Evolutionary conservation across 2,797 vertebrate species (phyloP).

Genomic region (Epinephelus malabaricus): DNA sequence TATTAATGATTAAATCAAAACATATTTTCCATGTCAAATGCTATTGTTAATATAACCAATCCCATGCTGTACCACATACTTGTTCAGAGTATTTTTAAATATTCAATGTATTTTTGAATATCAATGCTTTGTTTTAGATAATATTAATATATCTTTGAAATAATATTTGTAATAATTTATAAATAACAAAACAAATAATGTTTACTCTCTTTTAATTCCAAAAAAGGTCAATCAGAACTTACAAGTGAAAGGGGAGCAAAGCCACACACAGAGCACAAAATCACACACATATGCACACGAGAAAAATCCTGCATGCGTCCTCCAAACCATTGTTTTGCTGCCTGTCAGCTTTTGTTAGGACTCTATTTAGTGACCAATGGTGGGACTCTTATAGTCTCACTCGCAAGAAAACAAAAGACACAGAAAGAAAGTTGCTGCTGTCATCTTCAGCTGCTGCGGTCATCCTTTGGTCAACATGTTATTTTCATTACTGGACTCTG

Average conservation of each 20-base stretch:
- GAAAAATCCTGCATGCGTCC: slow-evolving; percentile 23
- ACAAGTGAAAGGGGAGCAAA: not conserved
- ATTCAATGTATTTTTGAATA: no score
- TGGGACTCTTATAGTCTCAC: slow-evolving; percentile 66
- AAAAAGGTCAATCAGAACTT: no score
- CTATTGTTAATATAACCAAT: no score
- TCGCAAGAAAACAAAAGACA: slow-evolving; percentile 53
- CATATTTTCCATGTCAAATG: no score
- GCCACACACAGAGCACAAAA: slow-evolving; percentile 1
- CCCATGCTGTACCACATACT: no score
- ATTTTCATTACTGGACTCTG: slow-evolving; percentile 88
- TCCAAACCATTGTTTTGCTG: slow-evolving; percentile 65
- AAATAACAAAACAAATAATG: no score
- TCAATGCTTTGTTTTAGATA: no score
- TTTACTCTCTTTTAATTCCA: no score
- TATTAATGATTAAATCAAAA: no score
- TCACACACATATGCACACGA: not conserved
- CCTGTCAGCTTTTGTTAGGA: slow-evolving; percentile 66
- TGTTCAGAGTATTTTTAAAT: no score
- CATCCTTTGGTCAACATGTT: slow-evolving; percentile 89
- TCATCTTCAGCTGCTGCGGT: slow-evolving; percentile 78
- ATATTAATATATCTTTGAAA: no score
- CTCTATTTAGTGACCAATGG: slow-evolving; percentile 79
- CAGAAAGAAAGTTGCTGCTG: slow-evolving; percentile 81
- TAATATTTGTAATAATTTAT: no score